These are phyloP conservation scores for Planococcus citri DNA, from an alignment of 1,140 invertebrate genomes.

Conservation along the genomic window DNA sequence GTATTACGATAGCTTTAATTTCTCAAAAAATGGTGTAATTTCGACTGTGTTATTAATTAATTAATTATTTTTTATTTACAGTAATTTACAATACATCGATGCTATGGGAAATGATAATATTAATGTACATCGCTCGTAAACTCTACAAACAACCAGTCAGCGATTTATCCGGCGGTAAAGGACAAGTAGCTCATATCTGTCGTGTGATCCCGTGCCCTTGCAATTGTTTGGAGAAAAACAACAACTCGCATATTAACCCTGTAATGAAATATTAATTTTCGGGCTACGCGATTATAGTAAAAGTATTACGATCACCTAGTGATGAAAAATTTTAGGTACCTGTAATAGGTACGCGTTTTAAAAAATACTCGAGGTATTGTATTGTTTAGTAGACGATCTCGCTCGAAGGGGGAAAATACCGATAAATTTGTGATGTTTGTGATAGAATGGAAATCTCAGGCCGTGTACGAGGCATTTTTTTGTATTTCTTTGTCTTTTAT, in stretches of 20 bases:
- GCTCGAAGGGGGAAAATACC: too few species aligned
- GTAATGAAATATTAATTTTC: background rate
- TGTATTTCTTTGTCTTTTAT: too few species aligned
- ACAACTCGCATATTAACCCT: background rate
- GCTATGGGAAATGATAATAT: slow-evolving; percentile 45
- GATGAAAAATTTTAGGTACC: too few species aligned
- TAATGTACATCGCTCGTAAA: slow-evolving; percentile 40
- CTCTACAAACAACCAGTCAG: slow-evolving; percentile 40
- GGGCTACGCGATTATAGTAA: too few species aligned
- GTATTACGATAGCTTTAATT: background rate
- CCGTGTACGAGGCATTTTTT: too few species aligned
- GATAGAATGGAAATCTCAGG: too few species aligned
- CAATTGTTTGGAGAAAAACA: background rate
- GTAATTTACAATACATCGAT: slow-evolving; percentile 45
- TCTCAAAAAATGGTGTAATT: background rate
- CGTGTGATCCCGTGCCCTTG: background rate
- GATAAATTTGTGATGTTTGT: too few species aligned
- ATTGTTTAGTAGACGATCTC: too few species aligned
- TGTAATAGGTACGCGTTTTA: too few species aligned
- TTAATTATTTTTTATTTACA: slow-evolving; percentile 31
- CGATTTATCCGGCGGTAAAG: slow-evolving; percentile 28
- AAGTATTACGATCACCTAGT: background rate
- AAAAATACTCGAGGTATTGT: too few species aligned
- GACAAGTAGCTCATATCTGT: background rate
- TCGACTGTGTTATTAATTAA: background rate